Evolutionary conservation across 2,113 vertebrate species (phyloP).

Genomic region (Antigone vipio): DNA sequence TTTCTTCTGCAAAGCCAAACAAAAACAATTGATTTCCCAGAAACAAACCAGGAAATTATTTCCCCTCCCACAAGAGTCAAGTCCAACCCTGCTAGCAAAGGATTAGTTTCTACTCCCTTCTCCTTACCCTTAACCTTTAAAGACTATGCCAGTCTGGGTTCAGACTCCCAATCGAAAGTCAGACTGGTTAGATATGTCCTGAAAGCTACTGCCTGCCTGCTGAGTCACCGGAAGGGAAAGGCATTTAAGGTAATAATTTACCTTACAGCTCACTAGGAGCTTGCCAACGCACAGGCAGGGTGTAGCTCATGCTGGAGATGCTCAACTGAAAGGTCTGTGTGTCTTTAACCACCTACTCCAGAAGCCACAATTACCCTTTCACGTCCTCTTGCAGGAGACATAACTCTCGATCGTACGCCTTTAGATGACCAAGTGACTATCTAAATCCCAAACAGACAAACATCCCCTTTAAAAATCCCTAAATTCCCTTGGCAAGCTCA

Average conservation of each 20-base stretch:
- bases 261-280: neutral
- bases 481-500: neutral
- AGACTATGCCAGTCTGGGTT: neutral
- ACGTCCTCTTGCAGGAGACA: neutral
- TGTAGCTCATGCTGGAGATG: fast-evolving
- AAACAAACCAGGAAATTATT: neutral
- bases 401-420: neutral
- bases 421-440: neutral
- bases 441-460: neutral
- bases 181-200: neutral
- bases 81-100: neutral
- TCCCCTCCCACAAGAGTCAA: neutral
- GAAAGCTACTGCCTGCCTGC: neutral
- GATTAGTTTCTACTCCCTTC: neutral
- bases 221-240: neutral
- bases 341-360: neutral
- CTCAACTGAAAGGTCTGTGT: neutral
- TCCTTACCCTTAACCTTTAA: neutral
- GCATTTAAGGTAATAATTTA: neutral
- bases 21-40: neutral
- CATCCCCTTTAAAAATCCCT: neutral
- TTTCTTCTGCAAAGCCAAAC: neutral
- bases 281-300: neutral
- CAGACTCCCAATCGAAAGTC: fast-evolving
- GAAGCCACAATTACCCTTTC: neutral